These are phyloP conservation scores for Thymelicus lineola DNA, from an alignment of 2,888 invertebrate species.

Conservation along the genomic window DNA sequence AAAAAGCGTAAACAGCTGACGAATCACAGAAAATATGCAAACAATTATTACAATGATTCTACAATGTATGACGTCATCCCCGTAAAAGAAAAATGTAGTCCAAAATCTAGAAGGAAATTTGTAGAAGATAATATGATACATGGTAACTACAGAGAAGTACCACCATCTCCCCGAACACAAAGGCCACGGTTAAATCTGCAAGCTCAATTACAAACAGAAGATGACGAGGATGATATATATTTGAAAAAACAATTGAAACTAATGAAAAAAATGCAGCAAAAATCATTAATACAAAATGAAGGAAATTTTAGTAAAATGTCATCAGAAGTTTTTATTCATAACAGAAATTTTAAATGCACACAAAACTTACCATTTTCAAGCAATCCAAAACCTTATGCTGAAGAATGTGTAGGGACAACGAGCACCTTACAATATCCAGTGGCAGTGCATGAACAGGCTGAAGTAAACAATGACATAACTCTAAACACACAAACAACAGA, in stretches of 20 bases:
- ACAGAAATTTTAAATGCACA: constrained; percentile 15
- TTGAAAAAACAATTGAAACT: not conserved
- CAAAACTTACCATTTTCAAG: constrained; percentile 6
- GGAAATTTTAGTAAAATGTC: constrained; percentile 30
- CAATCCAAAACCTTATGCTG: constrained; percentile 46
- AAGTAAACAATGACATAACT: constrained; percentile 50
- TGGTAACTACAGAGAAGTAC: constrained; percentile 66
- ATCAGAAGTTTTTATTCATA: constrained; percentile 35
- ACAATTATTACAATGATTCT: constrained; percentile 64
- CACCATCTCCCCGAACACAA: constrained; percentile 70
- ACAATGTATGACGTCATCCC: constrained; percentile 71
- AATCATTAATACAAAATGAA: not conserved
- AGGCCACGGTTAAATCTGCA: constrained; percentile 71
- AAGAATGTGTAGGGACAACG: constrained; percentile 48
- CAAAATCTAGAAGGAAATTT: constrained; percentile 68
- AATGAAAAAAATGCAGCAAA: not conserved
- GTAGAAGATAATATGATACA: constrained; percentile 55
- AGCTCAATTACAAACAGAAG: constrained; percentile 61
- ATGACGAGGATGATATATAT: constrained; percentile 50
- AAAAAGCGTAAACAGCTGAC: constrained; percentile 54
- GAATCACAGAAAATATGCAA: constrained; percentile 46
- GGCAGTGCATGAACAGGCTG: constrained; percentile 49
- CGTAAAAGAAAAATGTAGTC: constrained; percentile 75
- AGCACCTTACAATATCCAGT: constrained; percentile 53
- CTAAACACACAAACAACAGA: constrained; percentile 61